Percentiles rank a stretch among this genome's conserved stretches.
phyloP scores from a whole-genome alignment of 2,113 vertebrate species.

The Crotalus viridis region DNA sequence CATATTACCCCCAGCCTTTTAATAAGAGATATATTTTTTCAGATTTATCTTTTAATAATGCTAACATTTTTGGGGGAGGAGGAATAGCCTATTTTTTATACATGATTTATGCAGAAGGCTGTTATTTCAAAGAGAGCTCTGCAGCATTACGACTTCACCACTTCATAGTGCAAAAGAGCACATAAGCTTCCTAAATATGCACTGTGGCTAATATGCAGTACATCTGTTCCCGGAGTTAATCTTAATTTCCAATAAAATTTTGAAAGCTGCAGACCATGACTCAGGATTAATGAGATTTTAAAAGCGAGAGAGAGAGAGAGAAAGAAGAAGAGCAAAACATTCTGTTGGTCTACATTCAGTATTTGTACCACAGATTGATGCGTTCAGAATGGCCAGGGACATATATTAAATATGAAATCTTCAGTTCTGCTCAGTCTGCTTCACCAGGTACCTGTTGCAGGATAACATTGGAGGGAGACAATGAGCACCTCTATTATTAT shows the following conservation, averaged over 20 bases:
- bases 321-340: background rate
- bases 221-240: background rate
- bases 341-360: background rate
- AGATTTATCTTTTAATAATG: background rate
- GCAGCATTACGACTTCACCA: background rate
- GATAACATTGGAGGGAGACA: background rate
- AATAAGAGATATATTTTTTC: background rate
- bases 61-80: no score
- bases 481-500: background rate
- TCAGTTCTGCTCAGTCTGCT: background rate
- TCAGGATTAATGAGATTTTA: background rate
- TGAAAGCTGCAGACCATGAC: background rate
- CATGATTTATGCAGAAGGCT: constrained; percentile 27
- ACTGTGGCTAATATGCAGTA: constrained; percentile 14
- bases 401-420: background rate
- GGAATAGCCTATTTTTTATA: background rate
- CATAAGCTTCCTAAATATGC: constrained; percentile 33
- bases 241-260: background rate
- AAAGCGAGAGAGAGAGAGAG: no score
- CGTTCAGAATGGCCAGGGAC: background rate
- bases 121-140: constrained; percentile 19
- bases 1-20: background rate
- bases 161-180: constrained; percentile 24
- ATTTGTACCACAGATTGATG: background rate
- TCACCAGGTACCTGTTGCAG: background rate